Evolutionary conservation across 2,797 vertebrate species (phyloP), one percentile per base, ranked within the genome.

Genomic region (Gadopsis bispinosus): DNA sequence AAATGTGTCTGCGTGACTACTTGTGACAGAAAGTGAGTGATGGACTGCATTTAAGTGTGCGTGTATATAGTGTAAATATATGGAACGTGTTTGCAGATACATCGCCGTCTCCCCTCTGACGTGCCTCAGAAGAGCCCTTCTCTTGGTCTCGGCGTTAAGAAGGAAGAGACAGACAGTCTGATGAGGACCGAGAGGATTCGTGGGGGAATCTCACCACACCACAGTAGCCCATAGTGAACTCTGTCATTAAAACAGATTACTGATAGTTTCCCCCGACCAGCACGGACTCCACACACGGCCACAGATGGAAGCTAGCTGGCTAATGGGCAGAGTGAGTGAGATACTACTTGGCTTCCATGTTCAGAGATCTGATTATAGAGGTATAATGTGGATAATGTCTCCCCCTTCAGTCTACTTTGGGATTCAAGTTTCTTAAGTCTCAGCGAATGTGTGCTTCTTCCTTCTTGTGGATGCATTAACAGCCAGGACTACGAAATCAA

Each of bases 341-440:
- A 89, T 69, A 56, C 74, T 16, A 70, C 65, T 80, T 65, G 68
- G 67, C 61, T 65, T 60, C 69, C 60, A 43, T 33, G 19, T 29
- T 70, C 35, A 29, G 55, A 74, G 69, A 60, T 4, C 33, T 66
- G 67, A 43, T 33, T 45, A 20, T 0, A 3, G n/a, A 45, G 26
- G 45, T 31, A 84, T 81, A 76, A 75, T 58, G 81, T 80, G 88
- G 93, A 59, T 80, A 91, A 94, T 91, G 92, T 91, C 92, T 83
- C 94, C 95, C 93, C 91, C 95, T 94, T 86, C 90, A 93, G 95
- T 92, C 77, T 50, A 13, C 66, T 77, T 65, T 53, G 48, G 35
- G 74, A 69, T 33, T 48, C 3, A 50, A 73, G 47, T 41, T 78
- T 55, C 19, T 66, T 17, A 26, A 64, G 53, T 14, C 31, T 68